Conservation (phyloP, 1,140 invertebrate genomes). For the Orius laevigatus region DNA sequence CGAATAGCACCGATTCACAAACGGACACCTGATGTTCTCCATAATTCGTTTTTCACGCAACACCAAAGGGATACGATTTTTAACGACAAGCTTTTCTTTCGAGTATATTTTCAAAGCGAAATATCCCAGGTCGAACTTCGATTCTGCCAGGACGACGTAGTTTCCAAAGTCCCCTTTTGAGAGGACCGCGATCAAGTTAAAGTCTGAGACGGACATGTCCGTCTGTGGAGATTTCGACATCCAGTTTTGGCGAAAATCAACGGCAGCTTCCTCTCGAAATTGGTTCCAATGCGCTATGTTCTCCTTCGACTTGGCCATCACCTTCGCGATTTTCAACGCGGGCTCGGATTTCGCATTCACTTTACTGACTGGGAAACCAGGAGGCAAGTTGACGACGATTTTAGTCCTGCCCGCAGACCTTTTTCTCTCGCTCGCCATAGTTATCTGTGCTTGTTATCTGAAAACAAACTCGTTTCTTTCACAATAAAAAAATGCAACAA, state of each 20-base stretch:
- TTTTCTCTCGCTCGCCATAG: background rate
- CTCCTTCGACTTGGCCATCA: too few species aligned
- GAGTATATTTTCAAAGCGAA: conserved; percentile 86
- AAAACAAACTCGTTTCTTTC: background rate
- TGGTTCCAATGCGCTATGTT: too few species aligned
- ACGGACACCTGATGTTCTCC: conserved; percentile 61
- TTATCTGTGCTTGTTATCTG: background rate
- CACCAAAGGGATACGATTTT: conserved; percentile 74
- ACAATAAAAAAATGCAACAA: too few species aligned
- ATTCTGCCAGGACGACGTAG: conserved; percentile 59
- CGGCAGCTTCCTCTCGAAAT: too few species aligned
- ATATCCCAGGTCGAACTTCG: conserved; percentile 34
- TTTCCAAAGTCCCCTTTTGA: too few species aligned
- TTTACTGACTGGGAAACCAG: background rate
- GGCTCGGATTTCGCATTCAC: too few species aligned
- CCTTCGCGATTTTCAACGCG: too few species aligned
- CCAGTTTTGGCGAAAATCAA: too few species aligned
- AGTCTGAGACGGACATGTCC: too few species aligned
- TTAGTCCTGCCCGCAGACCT: background rate
- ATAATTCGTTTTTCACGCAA: conserved; percentile 74
- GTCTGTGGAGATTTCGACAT: too few species aligned
- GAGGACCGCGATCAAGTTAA: too few species aligned
- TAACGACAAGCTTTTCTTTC: conserved; percentile 69
- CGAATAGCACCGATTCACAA: conserved; percentile 64
- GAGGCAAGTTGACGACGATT: conserved; percentile 6